Base-by-base conservation (phyloP, 2,888 invertebrate species). In the Caenorhabditis afra region DNA sequence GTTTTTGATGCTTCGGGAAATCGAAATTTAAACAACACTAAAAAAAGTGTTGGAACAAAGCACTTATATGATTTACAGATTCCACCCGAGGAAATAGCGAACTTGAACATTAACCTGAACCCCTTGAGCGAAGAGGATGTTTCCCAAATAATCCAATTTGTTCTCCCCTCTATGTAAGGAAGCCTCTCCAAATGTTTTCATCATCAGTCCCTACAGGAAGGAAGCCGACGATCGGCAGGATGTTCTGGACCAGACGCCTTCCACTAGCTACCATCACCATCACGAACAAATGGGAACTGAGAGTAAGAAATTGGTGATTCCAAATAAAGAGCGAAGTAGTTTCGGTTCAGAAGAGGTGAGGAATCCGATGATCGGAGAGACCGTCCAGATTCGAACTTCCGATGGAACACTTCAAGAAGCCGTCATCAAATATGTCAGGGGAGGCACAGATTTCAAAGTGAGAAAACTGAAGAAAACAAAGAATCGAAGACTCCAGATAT, bases 121-220 rank as follows among this genome's bases (percentile, higher is more conserved):
- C 82, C 82, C 55, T 47, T 86, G 67, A 78, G 73, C 4, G 75
- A 81, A 41, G 86, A 83, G 12, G 74, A 77, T 58, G 81, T 86
- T 10, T 76, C 82, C 58, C 73, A 78, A 18, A 66, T 86, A 7
- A 44, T 86, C n/a, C 81, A 83, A 16, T 20, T 82, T 12, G 84
- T 82, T n/a, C 47, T 81, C 1, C 78, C 83, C 3, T 58, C 70
- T 3, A 37, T 79, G 81, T 81, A 50, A 50, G 64, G 62, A 22
- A n/a, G 41, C n/a, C n/a, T n/a, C n/a, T n/a, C n/a, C n/a, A n/a
- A n/a, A n/a, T n/a, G n/a, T n/a, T 29, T 7, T 29, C 29, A 29
- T 7, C 4, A 7, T 29, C 29, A 29, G 29, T 7, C 29, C 3
- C 58, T 74, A 23, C 44, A 67, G 66, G 11, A 67, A 75, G 49